These are phyloP conservation scores for Glaucomys volans DNA, from an alignment of 2,113 vertebrate species.

Conservation along the genomic window DNA sequence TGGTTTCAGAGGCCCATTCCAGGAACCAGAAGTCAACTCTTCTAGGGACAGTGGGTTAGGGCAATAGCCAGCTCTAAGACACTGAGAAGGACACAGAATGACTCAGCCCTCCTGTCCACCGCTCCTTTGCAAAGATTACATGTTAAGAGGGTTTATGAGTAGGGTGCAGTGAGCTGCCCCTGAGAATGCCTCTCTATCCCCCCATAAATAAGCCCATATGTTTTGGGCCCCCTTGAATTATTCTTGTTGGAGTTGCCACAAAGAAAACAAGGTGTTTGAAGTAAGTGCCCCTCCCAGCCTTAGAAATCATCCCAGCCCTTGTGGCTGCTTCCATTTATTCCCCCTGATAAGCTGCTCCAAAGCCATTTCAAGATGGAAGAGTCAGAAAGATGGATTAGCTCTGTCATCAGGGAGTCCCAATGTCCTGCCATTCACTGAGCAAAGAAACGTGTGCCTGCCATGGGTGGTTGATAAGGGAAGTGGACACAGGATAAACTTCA, in stretches of 20 bases:
- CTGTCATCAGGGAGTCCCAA: constrained; percentile 83
- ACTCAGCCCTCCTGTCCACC: neutral
- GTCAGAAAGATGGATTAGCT: constrained; percentile 82
- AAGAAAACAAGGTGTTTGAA: constrained; percentile 45
- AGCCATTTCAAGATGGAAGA: constrained; percentile 75
- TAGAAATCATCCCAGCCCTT: constrained; percentile 20
- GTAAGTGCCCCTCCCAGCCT: neutral
- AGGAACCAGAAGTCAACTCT: neutral
- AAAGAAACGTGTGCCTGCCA: constrained; percentile 80
- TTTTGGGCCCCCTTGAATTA: neutral
- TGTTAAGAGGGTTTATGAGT: neutral
- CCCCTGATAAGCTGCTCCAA: constrained; percentile 6
- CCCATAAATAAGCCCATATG: neutral
- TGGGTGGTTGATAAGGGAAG: constrained; percentile 83
- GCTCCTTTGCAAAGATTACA: neutral
- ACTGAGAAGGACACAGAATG: fast-evolving
- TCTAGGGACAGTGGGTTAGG: neutral
- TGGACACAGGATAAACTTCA: constrained; percentile 72
- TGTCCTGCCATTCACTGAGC: constrained; percentile 79
- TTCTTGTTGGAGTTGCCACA: neutral
- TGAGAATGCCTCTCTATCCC: neutral
- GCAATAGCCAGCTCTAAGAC: neutral
- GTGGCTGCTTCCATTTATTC: constrained; percentile 70
- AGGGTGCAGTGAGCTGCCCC: neutral
- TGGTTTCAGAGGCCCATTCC: neutral